phyloP scores from a whole-genome alignment of 2,797 vertebrate genomes.

The Okamejei kenojei region DNA sequence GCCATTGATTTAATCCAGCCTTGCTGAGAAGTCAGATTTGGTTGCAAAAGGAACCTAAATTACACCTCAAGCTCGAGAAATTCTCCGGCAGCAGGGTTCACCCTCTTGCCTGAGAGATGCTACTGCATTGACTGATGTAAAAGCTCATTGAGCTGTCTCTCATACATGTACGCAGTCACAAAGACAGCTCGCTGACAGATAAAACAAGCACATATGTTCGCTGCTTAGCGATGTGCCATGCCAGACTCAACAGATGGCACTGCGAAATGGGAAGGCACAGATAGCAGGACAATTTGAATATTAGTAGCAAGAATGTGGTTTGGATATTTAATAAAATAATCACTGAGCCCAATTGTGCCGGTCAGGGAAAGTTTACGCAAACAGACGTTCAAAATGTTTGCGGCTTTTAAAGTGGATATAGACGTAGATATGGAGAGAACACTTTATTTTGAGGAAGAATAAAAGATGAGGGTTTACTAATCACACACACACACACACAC shows the following conservation, averaged over 20 bases:
- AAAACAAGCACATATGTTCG: slow-evolving; percentile 27
- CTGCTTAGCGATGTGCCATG: not conserved
- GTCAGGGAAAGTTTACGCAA: not conserved
- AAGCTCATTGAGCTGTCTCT: not conserved
- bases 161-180: slow-evolving; percentile 1
- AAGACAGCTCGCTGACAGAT: slow-evolving; percentile 12
- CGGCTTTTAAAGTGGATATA: not conserved
- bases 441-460: not conserved
- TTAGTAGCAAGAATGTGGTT: not conserved
- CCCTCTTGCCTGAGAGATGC: not conserved
- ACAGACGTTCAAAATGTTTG: not conserved
- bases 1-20: not conserved
- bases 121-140: not conserved
- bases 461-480: not conserved
- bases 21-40: not conserved
- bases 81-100: not conserved
- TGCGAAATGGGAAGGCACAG: slow-evolving; percentile 1
- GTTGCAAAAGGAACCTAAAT: not conserved
- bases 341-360: not conserved
- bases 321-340: slow-evolving; percentile 23
- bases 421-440: not conserved
- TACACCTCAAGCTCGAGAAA: not conserved
- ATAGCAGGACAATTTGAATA: not conserved
- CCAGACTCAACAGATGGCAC: slow-evolving; percentile 35
- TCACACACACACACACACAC: too few species aligned